These are phyloP conservation scores for Silurus aristotelis DNA, from an alignment of 2,797 vertebrate species.

Conservation along the genomic window DNA sequence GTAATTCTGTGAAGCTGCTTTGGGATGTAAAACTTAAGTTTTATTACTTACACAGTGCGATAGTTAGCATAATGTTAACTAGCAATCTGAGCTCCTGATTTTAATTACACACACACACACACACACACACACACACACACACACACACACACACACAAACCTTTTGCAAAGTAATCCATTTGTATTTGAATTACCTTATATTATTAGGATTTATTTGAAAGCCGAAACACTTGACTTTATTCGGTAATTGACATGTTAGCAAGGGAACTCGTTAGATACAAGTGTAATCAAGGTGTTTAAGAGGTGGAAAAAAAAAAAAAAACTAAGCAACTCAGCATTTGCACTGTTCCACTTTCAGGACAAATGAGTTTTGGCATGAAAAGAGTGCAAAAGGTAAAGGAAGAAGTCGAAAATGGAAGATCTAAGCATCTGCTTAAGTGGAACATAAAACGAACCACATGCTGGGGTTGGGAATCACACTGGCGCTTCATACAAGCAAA, in stretches of 20 bases:
- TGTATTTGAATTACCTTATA: not conserved
- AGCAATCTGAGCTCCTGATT: not conserved
- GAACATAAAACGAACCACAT: not conserved
- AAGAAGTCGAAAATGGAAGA: not conserved
- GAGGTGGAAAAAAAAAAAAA: not conserved
- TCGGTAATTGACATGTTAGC: not conserved
- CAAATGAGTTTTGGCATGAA: not conserved
- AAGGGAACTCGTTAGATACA: not conserved
- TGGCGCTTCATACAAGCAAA: not conserved
- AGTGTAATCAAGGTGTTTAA: not conserved
- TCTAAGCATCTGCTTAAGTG: not conserved
- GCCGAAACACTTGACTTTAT: not conserved
- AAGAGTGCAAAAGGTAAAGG: not conserved
- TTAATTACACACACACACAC: not conserved
- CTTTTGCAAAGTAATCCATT: not conserved
- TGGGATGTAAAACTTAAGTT: not conserved
- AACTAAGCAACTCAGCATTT: not conserved
- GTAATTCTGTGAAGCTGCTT: too few species aligned
- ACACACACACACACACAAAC: too few species aligned
- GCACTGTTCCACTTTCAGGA: not conserved
- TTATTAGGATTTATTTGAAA: not conserved
- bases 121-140: too few species aligned
- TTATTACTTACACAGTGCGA: not conserved
- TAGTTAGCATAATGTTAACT: not conserved
- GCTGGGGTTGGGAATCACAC: not conserved